phyloP scores from a whole-genome alignment of 1,140 invertebrate species.

The Ridgeia piscesae region DNA sequence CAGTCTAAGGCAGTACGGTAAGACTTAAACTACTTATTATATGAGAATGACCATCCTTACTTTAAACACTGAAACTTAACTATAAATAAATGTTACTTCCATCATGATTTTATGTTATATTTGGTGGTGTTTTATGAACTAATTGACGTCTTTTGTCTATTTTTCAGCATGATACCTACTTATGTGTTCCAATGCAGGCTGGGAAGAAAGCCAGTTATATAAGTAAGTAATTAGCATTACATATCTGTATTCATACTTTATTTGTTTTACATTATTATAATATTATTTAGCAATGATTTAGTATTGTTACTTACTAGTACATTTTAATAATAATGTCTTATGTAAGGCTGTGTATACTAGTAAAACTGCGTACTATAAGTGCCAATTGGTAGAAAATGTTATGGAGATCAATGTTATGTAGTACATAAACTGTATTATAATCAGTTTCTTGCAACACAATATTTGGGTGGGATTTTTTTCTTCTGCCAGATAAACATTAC shows the following conservation, averaged over 20 bases:
- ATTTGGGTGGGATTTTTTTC: not conserved
- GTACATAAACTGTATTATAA: not conserved
- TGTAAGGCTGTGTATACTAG: no score
- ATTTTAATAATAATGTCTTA: not conserved
- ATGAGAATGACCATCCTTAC: not conserved
- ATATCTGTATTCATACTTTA: not conserved
- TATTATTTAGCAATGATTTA: not conserved
- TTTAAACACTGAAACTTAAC: not conserved
- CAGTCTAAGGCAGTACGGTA: no score
- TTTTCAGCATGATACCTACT: not conserved
- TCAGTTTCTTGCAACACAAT: not conserved
- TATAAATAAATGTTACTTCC: not conserved
- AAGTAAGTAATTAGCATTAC: not conserved
- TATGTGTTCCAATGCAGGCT: conserved; percentile 4
- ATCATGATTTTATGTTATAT: not conserved
- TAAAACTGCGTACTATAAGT: no score
- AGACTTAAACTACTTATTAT: not conserved
- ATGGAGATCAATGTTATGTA: not conserved
- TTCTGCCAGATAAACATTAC: not conserved
- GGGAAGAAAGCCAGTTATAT: not conserved
- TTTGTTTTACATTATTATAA: not conserved
- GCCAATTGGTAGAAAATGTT: not conserved
- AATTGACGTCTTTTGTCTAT: not conserved
- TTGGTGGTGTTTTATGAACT: not conserved
- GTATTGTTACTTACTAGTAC: not conserved